phyloP scores from a whole-genome alignment of 2,113 vertebrate species.

The Gadus macrocephalus region DNA sequence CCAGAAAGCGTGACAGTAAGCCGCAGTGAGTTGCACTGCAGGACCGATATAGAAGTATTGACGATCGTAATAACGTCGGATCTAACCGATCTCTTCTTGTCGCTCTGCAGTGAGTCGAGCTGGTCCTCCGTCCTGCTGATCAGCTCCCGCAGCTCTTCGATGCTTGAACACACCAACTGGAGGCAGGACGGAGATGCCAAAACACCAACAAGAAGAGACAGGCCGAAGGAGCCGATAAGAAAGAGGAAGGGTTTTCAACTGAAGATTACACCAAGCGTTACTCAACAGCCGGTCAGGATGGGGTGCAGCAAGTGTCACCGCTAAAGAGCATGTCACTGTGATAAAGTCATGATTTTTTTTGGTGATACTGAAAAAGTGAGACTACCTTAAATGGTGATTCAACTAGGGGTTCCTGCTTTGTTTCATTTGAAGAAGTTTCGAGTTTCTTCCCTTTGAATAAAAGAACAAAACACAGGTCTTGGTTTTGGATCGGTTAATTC shows the following conservation, averaged over 20 bases:
- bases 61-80: not conserved
- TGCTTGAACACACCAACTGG: constrained; percentile 95
- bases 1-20: too few relatives aligned
- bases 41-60: too few relatives aligned
- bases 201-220: not conserved
- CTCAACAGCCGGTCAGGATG: too few relatives aligned
- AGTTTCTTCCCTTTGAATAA: constrained; percentile 79
- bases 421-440: constrained; percentile 76
- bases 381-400: constrained; percentile 88
- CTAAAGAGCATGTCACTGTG: too few relatives aligned
- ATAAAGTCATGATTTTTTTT: too few relatives aligned
- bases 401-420: constrained; percentile 69
- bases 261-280: too few relatives aligned
- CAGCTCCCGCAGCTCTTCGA: constrained; percentile 91
- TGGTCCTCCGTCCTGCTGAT: constrained; percentile 96
- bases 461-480: not conserved
- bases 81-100: constrained; percentile 94
- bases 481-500: not conserved
- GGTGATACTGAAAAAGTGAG: too few relatives aligned
- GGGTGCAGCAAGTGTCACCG: too few relatives aligned
- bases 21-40: too few relatives aligned
- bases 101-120: constrained; percentile 89
- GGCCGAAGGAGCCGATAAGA: not conserved
- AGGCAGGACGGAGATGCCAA: constrained; percentile 28
- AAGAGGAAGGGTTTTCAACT: not conserved